Evolutionary conservation across 2,888 invertebrate genomes (phyloP).

Genomic region (Drosophila putrida): DNA sequence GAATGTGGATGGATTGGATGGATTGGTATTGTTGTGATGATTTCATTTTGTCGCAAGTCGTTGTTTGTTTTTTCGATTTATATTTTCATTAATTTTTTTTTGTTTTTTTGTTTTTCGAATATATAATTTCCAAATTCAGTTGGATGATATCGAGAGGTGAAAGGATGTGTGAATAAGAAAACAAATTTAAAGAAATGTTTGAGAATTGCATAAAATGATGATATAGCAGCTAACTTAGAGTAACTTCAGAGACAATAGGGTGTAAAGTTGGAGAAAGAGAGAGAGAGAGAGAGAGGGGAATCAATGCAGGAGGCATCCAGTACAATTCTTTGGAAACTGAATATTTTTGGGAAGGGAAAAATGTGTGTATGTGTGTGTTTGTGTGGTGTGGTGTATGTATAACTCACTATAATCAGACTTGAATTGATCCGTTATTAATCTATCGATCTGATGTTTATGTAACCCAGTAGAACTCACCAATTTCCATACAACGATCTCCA

Average conservation of each 20-base stretch:
- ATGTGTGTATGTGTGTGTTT: conserved; percentile 2
- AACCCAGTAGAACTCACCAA: conserved; percentile 85
- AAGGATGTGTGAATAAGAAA: conserved; percentile 52
- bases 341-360: conserved; percentile 6
- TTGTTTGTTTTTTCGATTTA: conserved; percentile 8
- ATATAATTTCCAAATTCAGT: conserved; percentile 18
- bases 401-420: not conserved
- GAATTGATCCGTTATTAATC: not conserved
- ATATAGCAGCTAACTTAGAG: conserved; percentile 34
- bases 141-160: not conserved
- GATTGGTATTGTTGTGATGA: conserved; percentile 66
- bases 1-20: conserved; percentile 71
- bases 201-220: conserved; percentile 51
- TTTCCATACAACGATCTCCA: conserved; percentile 88
- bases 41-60: conserved; percentile 39
- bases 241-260: not conserved
- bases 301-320: conserved; percentile 11
- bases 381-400: not conserved
- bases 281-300: conserved; percentile 9
- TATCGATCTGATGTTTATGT: not conserved
- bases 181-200: conserved; percentile 61
- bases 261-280: not conserved
- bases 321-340: conserved; percentile 1
- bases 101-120: conserved; percentile 9
- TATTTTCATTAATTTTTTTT: not conserved